Evolutionary conservation across 2,113 vertebrate genomes (phyloP), one percentile per base, ranked within the genome.

Genomic region (Abramis brama): DNA sequence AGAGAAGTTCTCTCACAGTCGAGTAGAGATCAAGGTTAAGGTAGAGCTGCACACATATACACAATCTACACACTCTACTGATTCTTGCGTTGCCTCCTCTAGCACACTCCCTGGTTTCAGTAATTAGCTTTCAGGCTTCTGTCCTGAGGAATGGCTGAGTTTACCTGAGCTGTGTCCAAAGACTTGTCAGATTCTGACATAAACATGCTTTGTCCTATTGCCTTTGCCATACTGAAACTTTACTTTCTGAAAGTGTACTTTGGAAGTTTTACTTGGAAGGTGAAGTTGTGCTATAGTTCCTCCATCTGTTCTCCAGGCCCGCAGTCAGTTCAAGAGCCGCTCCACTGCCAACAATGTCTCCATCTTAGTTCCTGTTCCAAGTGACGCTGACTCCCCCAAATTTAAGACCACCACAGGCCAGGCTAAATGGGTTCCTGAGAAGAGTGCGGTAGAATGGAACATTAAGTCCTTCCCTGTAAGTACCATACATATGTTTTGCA

Each of bases 1-100:
- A 85, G 95, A 96, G 90, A 96, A 91, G 92, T 96, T 93, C 89
- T 95, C 95, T 77, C 95, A 96, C 92, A 96, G 95, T 84, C 93
- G 95, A 25, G 94, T 96, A 87, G 95, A 96, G 92, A 96, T 96
- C 93, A 96, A 96, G 94, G 94, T 96, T 79, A 96, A 95, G 95
- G 95, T 96, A 86, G 45, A 68, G n/a, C 68, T 76, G 7, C 59
- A 83, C n/a, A 17, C 5, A 86, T 79, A 75, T 23, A 86, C 45
- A 62, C 79, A 57, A 60, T 55, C 57, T 43, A 86, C 81, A 81
- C 85, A 76, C 30, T 84, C 52, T 59, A 77, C 81, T 71, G 81
- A 64, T 19, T 71, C n/a, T 47, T 36, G 23, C 60, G 79, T 70
- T 45, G 39, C 62, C 57, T 25, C 36, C 15, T 60, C 36, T 7